Evolutionary conservation across 2,113 vertebrate genomes (phyloP), one percentile per base, ranked within the genome.

Genomic region (Odocoileus hemionus): DNA sequence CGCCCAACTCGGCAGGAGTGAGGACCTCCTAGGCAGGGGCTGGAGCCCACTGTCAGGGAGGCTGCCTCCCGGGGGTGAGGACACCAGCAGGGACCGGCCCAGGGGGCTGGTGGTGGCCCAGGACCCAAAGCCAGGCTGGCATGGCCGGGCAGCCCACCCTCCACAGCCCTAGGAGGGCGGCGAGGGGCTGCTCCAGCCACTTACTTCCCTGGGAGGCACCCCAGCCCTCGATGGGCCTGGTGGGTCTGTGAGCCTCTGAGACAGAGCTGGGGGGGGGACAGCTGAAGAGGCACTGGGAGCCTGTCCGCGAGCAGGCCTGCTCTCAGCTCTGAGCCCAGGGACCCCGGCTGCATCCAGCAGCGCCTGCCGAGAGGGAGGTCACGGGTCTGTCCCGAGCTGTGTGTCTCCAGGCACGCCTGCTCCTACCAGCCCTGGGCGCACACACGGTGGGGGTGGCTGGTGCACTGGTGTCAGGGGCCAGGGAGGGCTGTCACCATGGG

Each of bases 91-190:
- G 54, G n/a, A 21, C 60, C 16, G 13, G 54, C 26, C 39, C 33
- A 9, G 23, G 70, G 58, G 36, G 2, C 21, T 17, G 13, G 4
- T 7, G 36, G 50, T 60, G 80, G 80, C 57, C 2, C 3, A 3
- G 23, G 13, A n/a, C 43, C 6, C 0, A 0, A 30, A 50, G 60
- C 70, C 16, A 45, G 55, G 36, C 33, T 2, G 28, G 26, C 21
- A 17, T 0, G 25, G 57, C 2, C 33, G 4, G 7, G 43, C 0
- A 1, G 43, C 15, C 78, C 0, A 0, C n/a, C 25, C 28, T 74
- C 11, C 1, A 4, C 0, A 8, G n/a, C 14, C 60, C 16, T 4
- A 4, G n/a, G 39, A 78, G 33, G 36, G 14, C 14, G 4, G 55
- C 11, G 26, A 13, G 36, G 54, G 76, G 21, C 50, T 67, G 54